Percentiles rank a stretch among this genome's conserved stretches.
Evolutionary conservation across 1,140 invertebrate genomes (phyloP).

Genomic region (Heliconius hewitsoni): DNA sequence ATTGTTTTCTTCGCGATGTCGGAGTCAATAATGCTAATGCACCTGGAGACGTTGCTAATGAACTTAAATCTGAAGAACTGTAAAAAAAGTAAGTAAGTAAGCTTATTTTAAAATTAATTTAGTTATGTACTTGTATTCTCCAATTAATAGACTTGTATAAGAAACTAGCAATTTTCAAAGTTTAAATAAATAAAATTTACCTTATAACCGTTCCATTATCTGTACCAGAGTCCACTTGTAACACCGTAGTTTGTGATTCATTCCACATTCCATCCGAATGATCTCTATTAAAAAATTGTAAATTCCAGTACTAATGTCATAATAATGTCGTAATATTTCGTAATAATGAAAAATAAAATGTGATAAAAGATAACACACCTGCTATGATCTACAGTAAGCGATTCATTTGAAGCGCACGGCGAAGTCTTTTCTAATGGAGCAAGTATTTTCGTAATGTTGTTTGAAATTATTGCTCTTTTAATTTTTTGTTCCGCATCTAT

Average conservation of each 20-base stretch:
- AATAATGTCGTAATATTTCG: background rate
- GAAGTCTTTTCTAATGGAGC: slow-evolving; percentile 81
- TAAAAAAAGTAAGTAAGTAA: slow-evolving; percentile 31
- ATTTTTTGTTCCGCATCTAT: slow-evolving; percentile 56
- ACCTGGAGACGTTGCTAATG: slow-evolving; percentile 80
- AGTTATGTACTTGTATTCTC: no score
- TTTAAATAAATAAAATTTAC: slow-evolving; percentile 44
- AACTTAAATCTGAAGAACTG: slow-evolving; percentile 83
- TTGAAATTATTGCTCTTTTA: slow-evolving; percentile 58
- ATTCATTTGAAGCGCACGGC: slow-evolving; percentile 91
- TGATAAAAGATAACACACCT: slow-evolving; percentile 55
- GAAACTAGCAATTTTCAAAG: no score
- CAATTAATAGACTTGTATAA: no score
- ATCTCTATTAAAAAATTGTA: slow-evolving; percentile 78
- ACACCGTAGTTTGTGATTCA: slow-evolving; percentile 91
- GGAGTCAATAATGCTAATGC: slow-evolving; percentile 86
- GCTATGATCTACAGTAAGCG: slow-evolving; percentile 87
- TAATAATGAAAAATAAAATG: background rate
- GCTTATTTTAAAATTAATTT: background rate
- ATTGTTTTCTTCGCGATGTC: slow-evolving; percentile 87
- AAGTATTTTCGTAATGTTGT: slow-evolving; percentile 60
- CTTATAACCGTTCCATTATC: slow-evolving; percentile 83
- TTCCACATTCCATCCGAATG: slow-evolving; percentile 93
- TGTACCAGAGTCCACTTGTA: slow-evolving; percentile 87
- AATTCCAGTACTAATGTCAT: background rate